These are phyloP conservation scores for Archilochus colubris DNA, from an alignment of 2,113 vertebrate species.

Conservation along the genomic window DNA sequence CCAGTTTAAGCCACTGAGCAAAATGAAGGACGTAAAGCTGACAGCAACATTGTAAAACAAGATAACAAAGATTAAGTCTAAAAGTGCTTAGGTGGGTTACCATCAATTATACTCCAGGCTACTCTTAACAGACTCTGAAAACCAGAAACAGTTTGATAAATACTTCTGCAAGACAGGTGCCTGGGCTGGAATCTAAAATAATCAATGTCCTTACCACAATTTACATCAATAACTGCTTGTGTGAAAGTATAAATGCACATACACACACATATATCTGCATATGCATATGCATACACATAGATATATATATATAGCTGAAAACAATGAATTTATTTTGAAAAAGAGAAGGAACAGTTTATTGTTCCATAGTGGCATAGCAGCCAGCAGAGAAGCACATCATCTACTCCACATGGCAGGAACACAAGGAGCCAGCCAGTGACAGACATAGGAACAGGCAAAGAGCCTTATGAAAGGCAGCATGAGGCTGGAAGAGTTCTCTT, in stretches of 20 bases:
- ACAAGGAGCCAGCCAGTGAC: background rate
- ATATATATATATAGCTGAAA: background rate
- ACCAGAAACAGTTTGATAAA: background rate
- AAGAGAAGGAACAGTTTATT: background rate
- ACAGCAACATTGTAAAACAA: constrained; percentile 1
- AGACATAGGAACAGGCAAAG: background rate
- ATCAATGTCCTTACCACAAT: background rate
- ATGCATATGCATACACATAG: too few relatives aligned
- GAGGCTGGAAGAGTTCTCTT: background rate
- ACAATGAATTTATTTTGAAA: background rate
- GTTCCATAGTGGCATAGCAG: background rate
- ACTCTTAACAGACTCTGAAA: background rate
- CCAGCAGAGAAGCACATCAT: background rate
- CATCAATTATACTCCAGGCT: background rate
- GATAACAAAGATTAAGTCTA: background rate
- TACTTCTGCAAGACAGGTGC: background rate
- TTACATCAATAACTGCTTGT: background rate
- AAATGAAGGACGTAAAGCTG: background rate
- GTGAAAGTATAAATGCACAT: background rate
- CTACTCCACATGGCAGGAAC: background rate
- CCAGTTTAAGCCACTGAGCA: background rate
- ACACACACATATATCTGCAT: background rate
- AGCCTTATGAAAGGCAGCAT: accelerated
- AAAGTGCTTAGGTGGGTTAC: background rate
- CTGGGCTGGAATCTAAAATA: background rate